A percentile compares a stretch with the other conserved stretches of the same genome.
Conservation (phyloP, 2,888 invertebrate genomes). For the Rosalia funebris region DNA sequence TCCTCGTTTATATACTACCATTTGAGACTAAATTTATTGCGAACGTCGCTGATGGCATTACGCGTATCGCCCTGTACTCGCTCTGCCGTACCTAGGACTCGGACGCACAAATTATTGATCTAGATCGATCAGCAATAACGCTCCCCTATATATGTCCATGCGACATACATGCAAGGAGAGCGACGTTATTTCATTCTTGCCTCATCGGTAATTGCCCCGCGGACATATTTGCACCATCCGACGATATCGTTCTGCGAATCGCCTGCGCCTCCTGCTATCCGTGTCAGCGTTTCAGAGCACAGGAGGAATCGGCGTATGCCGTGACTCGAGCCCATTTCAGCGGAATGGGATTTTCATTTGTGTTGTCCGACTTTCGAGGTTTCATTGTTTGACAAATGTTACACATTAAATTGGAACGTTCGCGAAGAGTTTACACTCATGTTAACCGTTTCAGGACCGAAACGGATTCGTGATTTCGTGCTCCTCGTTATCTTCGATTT, state of each 20-base stretch:
- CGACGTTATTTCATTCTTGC: not conserved
- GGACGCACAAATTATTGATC: conserved; percentile 17
- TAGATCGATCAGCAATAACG: conserved; percentile 13
- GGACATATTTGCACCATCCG: not conserved
- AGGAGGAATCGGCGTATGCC: not conserved
- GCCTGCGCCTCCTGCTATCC: not conserved
- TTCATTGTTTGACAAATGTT: too few species aligned
- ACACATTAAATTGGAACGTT: too few species aligned
- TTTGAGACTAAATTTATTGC: too few species aligned
- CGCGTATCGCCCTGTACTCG: too few species aligned
- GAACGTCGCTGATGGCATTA: too few species aligned
- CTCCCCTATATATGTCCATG: conserved; percentile 15
- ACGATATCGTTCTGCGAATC: not conserved
- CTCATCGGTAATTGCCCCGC: not conserved
- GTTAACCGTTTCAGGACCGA: too few species aligned
- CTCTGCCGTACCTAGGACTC: conserved; percentile 1
- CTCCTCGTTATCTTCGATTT: too few species aligned
- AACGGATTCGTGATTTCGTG: too few species aligned
- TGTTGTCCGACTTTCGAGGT: too few species aligned
- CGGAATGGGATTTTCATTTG: not conserved
- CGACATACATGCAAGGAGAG: conserved; percentile 1
- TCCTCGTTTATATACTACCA: too few species aligned
- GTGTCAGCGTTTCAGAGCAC: not conserved
- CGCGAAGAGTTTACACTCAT: too few species aligned
- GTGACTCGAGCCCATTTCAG: not conserved